Base-by-base conservation (phyloP, 2,113 vertebrate species). In the Thinocorus orbignyianus region DNA sequence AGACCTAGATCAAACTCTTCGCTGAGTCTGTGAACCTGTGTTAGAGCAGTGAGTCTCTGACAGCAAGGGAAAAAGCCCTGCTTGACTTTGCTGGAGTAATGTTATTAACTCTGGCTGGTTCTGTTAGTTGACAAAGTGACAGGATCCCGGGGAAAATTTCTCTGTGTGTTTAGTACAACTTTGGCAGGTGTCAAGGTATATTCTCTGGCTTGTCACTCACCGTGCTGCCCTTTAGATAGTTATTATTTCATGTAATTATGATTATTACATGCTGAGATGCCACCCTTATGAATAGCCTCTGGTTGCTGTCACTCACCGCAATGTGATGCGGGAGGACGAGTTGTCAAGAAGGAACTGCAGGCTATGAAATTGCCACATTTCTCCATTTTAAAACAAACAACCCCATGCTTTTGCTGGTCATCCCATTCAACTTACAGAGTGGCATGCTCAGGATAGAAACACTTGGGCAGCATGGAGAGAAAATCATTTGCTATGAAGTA, bases 221-320 rank as follows among this genome's bases (percentile, higher is more conserved):
- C 10, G 15, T 22, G 92, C 94, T 96, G 97, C 97, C 97, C 95
- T 96, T 97, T 71, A 93, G 97, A 98, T 98, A 97, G 97, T 98
- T 98, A 98, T 98, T 98, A 98, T 98, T 98, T 98, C 97, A 98
- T 97, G 89, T 96, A 97, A 98, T 98, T 98, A 98, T 92, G 91
- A 97, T 98, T 97, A 98, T 98, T 96, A 98, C 98, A 96, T 94
- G 94, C 62, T 68, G 97, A 98, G 97, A 94, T 97, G 96, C 97
- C 97, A 95, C 97, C 87, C 94, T 97, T 97, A 96, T 97, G 95
- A 97, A 97, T 95, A 97, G 96, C 97, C 98, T 95, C 96, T 55
- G 96, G 98, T 98, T 96, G 97, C 97, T 98, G 97, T 98, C 98
- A 97, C 94, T 98, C 98, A 97, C 94, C 44, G 76, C 79, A 87